Evolutionary conservation across 2,888 invertebrate species (phyloP).

Genomic region (Lasioglossum malachurum): DNA sequence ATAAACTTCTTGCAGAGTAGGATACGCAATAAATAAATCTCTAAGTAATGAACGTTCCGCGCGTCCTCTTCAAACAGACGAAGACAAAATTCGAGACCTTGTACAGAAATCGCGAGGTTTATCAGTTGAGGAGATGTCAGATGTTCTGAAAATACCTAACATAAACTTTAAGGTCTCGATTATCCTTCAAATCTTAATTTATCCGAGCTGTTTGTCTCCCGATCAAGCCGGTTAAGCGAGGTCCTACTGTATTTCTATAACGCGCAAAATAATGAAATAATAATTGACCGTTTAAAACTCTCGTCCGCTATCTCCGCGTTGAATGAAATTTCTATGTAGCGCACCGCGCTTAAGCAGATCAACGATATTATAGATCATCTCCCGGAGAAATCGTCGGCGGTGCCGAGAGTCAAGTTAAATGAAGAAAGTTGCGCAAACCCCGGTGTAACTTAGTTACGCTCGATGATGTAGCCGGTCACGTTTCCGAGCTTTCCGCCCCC

Average conservation of each 20-base stretch:
- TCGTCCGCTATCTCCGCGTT: background rate
- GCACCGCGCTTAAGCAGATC: background rate
- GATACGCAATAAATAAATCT: no score
- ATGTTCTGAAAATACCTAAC: no score
- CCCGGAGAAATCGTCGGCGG: background rate
- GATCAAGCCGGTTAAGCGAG: no score
- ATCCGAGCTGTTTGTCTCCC: no score
- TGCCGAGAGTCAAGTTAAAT: conserved; percentile 49
- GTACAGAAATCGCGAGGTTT: no score
- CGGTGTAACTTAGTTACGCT: conserved; percentile 38
- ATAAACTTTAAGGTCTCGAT: no score
- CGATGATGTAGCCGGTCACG: conserved; percentile 59
- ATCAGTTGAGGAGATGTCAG: no score
- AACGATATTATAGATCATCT: conserved; percentile 24
- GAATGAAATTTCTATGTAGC: background rate
- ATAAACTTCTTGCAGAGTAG: no score
- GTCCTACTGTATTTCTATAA: background rate
- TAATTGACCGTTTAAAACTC: background rate
- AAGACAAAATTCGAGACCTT: no score
- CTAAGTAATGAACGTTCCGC: no score
- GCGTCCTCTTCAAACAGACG: no score
- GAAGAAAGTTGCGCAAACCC: conserved; percentile 60
- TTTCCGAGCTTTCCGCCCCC: conserved; percentile 49
- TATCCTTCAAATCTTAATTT: no score
- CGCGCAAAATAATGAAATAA: background rate